Evolutionary conservation across 2,113 vertebrate species (phyloP).

Genomic region (Coptodon bakossiorum): DNA sequence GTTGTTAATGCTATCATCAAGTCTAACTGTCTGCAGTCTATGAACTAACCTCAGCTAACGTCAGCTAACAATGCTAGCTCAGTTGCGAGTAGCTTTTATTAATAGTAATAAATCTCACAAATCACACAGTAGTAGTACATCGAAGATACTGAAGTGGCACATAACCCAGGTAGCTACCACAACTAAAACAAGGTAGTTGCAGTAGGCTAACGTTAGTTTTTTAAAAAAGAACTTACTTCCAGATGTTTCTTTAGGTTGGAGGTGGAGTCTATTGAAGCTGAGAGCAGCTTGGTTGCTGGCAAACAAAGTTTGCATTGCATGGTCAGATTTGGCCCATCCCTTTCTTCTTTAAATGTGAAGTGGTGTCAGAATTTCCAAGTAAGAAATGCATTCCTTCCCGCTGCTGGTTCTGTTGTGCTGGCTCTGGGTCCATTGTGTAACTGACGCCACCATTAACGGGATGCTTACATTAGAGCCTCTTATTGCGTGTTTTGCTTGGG

Average conservation of each 20-base stretch:
- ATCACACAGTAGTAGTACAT: neutral
- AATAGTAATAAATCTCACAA: neutral
- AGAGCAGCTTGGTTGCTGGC: neutral
- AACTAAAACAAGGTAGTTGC: neutral
- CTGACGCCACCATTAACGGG: neutral
- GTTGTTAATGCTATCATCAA: neutral
- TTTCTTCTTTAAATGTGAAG: neutral
- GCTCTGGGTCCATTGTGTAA: neutral
- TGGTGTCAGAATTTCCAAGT: neutral
- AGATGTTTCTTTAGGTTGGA: neutral
- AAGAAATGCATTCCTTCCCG: neutral
- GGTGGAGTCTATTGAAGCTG: neutral
- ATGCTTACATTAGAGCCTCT: neutral
- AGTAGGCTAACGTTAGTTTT: neutral
- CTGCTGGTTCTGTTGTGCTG: neutral
- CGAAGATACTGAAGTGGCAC: neutral
- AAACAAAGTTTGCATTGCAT: neutral
- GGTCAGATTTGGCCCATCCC: neutral
- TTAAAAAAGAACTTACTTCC: neutral
- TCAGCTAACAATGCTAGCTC: neutral
- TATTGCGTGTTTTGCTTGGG: neutral
- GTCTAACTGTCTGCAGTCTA: neutral
- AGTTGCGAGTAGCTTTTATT: neutral
- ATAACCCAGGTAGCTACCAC: neutral
- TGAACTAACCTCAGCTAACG: rapidly evolving